Evolutionary conservation across 2,888 invertebrate genomes (phyloP).

Genomic region (Agonopterix heracliana): DNA sequence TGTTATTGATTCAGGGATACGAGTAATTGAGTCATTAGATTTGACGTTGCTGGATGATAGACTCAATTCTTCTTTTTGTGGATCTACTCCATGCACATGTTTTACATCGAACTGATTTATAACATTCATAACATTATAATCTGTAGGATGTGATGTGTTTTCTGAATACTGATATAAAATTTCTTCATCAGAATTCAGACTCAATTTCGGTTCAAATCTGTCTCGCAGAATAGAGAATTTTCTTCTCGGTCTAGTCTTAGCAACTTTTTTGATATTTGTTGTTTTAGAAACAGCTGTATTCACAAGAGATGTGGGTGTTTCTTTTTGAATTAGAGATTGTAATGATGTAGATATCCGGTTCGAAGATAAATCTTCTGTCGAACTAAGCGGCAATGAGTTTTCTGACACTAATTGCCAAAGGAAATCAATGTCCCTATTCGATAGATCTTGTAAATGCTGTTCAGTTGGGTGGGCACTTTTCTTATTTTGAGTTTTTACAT

Average conservation of each 20-base stretch:
- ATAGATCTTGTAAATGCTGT: conserved; percentile 44
- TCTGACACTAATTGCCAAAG: conserved; percentile 66
- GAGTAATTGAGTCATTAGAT: neutral
- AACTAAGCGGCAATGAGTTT: conserved; percentile 42
- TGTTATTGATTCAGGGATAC: conserved; percentile 18
- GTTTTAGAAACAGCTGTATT: conserved; percentile 41
- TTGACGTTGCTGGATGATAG: neutral
- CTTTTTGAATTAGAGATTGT: conserved; percentile 65
- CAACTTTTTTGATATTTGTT: conserved; percentile 54
- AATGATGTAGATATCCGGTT: conserved; percentile 59
- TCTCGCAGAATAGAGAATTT: conserved; percentile 78
- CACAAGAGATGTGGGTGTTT: conserved; percentile 32
- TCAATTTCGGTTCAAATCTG: conserved; percentile 71
- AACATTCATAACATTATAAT: conserved; percentile 37
- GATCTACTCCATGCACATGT: conserved; percentile 20
- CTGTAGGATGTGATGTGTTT: conserved; percentile 36
- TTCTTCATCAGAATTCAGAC: conserved; percentile 65
- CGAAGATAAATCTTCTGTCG: conserved; percentile 49
- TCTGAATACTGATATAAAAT: conserved; percentile 56
- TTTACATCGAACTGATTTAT: conserved; percentile 38
- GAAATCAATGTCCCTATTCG: conserved; percentile 64
- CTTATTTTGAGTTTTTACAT: conserved; percentile 38
- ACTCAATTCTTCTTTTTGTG: conserved; percentile 26
- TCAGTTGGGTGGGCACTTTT: conserved; percentile 42
- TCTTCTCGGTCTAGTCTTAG: conserved; percentile 64